Evolutionary conservation across 2,888 invertebrate genomes (phyloP), one percentile per base, ranked within the genome.

Genomic region (Ctena decussata): DNA sequence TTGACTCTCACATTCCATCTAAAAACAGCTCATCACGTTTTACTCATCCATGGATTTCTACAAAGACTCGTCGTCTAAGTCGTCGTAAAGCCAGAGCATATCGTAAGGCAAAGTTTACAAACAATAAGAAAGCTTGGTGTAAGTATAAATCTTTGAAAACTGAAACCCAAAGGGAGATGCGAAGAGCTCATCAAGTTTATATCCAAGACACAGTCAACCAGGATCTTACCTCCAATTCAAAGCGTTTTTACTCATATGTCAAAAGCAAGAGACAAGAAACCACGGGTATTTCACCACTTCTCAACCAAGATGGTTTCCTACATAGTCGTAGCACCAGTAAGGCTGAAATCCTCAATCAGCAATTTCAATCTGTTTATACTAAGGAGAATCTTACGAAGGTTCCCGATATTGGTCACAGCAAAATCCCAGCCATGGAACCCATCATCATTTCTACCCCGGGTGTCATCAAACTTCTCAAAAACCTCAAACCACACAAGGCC

Each of bases 231-330:
- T 11, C n/a, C 12, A 27, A 57, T 27, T 30, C 71, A 30, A 78
- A 71, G 32, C 69, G 70, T n/a, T 78, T 78, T 69, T 71, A 49
- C 44, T 24, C 70, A 1, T 78, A 44, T 44, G 46, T 78, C 37
- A 78, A 78, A n/a, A n/a, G n/a, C n/a, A n/a, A n/a, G n/a, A n/a
- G 27, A 35, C 70, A 70, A 24, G 71, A 78, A 5, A 37, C 46
- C 11, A 71, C 24, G 5, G 49, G 71, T 11, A 32, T 78, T 41
- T 32, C 35, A 8, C 37, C 71, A 71, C 41, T 32, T 44, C 70
- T 46, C n/a, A 24, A 6, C 37, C 70, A 78, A 21, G 78, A 65
- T 32, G 39, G 65, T 21, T 46, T 69, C 30, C 78, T 78, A 27
- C 78, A 37, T 3, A 57, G 57, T 30, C 27, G 27, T 27, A 12